Conservation (phyloP, 2,113 vertebrate species). For the Protobothrops mucrosquamatus region DNA sequence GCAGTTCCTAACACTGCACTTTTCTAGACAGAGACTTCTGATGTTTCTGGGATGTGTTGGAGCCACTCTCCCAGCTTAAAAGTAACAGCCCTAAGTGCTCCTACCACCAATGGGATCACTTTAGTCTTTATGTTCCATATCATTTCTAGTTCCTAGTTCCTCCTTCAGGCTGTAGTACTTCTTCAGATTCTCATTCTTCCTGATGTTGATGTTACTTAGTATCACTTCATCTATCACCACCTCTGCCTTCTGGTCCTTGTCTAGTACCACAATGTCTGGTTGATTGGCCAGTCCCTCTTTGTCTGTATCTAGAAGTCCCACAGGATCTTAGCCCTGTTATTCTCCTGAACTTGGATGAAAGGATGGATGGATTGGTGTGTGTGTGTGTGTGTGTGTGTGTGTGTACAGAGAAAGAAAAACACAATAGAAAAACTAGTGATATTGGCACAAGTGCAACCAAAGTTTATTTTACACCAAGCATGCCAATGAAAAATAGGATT, state of each 20-base stretch:
- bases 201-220: background rate
- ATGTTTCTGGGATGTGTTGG: background rate
- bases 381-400: background rate
- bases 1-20: background rate
- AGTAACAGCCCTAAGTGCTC: background rate
- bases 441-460: background rate
- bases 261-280: background rate
- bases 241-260: background rate
- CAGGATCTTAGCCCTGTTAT: background rate
- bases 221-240: background rate
- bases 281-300: background rate
- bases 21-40: background rate
- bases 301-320: background rate
- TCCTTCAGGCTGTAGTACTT: background rate
- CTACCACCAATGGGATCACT: background rate
- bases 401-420: background rate
- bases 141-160: background rate
- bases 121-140: background rate
- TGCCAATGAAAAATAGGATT: background rate
- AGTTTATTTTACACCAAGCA: background rate
- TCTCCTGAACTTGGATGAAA: background rate
- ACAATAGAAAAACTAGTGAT: background rate
- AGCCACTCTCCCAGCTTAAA: background rate
- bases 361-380: accelerated
- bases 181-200: background rate